Conservation (phyloP, 1,140 invertebrate genomes). For the Spodoptera frugiperda region DNA sequence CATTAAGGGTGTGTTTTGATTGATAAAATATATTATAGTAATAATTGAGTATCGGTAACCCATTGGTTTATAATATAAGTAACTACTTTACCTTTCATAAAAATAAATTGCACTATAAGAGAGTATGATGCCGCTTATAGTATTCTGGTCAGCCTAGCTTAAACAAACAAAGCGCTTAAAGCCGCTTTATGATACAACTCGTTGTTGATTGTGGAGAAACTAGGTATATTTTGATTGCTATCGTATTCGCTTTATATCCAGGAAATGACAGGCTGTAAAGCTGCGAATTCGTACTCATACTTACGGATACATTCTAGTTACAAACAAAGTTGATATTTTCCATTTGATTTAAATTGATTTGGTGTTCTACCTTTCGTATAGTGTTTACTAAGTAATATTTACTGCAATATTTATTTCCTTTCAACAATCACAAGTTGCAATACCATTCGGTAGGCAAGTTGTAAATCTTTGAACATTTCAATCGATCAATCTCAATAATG, state of each 20-base stretch:
- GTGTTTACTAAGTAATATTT: too few species aligned
- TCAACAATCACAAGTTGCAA: too few species aligned
- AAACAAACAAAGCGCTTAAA: slow-evolving; percentile 35
- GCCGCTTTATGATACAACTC: slow-evolving; percentile 20
- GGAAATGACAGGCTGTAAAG: slow-evolving; percentile 7
- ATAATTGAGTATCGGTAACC: too few species aligned
- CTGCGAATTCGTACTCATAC: background rate
- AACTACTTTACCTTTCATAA: too few species aligned
- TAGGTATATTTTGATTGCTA: background rate
- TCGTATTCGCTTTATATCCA: slow-evolving; percentile 17
- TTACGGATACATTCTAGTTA: background rate
- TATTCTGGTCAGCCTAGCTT: slow-evolving; percentile 21
- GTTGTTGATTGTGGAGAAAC: background rate
- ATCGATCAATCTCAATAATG: slow-evolving; percentile 10
- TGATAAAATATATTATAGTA: too few species aligned
- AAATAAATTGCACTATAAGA: background rate
- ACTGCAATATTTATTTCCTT: too few species aligned
- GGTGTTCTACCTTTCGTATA: background rate
- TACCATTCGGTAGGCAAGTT: too few species aligned
- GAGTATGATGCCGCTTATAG: slow-evolving; percentile 12
- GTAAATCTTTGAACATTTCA: slow-evolving; percentile 2
- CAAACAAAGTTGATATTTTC: background rate
- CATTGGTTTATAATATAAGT: too few species aligned
- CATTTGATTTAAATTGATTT: too few species aligned
- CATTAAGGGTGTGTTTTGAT: too few species aligned